Evolutionary conservation across 2,888 invertebrate genomes (phyloP).

Genomic region (Tinea pellionella): DNA sequence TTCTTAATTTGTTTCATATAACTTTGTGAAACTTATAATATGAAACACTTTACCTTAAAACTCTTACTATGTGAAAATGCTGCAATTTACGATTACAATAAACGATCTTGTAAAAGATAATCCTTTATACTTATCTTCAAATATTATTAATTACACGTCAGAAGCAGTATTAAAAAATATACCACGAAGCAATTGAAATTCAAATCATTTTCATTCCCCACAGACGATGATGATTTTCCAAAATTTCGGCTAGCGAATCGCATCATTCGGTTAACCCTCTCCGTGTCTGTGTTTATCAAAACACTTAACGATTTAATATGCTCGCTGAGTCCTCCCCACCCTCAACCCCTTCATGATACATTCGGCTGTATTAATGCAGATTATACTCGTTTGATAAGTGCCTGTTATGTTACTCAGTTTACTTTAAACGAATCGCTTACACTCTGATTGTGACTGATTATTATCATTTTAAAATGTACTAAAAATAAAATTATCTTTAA

Average conservation of each 20-base stretch:
- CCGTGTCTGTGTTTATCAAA: slow-evolving; percentile 63
- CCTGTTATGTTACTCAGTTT: slow-evolving; percentile 4
- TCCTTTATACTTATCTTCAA: too few species aligned
- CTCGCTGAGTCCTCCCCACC: slow-evolving; percentile 48
- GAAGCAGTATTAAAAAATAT: slow-evolving; percentile 4
- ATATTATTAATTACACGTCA: slow-evolving; percentile 4
- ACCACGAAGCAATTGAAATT: slow-evolving; percentile 18
- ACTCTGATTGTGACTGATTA: not conserved
- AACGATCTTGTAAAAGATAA: too few species aligned
- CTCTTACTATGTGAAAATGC: too few species aligned
- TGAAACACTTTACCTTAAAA: too few species aligned
- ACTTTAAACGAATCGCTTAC: not conserved
- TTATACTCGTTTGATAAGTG: slow-evolving; percentile 27
- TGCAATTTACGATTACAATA: too few species aligned
- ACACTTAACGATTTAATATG: slow-evolving; percentile 68
- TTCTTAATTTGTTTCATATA: too few species aligned
- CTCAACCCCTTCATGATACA: slow-evolving; percentile 19
- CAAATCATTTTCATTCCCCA: slow-evolving; percentile 39
- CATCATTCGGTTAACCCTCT: slow-evolving; percentile 49
- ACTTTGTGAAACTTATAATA: too few species aligned
- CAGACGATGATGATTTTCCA: slow-evolving; percentile 41
- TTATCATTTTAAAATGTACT: too few species aligned
- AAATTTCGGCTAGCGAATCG: slow-evolving; percentile 49
- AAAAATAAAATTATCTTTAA: too few species aligned
- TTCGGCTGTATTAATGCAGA: slow-evolving; percentile 32